Evolutionary conservation across 2,888 invertebrate genomes (phyloP).

Genomic region (Zele albiditarsus): DNA sequence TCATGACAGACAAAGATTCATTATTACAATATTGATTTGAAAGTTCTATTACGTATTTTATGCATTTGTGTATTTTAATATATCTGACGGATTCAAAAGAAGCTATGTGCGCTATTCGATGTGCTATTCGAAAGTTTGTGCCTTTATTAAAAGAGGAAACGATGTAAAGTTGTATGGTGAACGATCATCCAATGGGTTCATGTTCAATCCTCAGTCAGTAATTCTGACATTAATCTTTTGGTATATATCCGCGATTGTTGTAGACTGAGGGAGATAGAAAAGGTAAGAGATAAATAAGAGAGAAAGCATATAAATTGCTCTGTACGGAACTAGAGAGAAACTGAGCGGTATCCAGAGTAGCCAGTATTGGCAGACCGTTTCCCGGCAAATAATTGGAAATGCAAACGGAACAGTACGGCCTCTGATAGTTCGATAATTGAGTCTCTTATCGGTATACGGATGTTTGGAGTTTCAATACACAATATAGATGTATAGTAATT

Average conservation of each 20-base stretch:
- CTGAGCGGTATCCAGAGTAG: constrained; percentile 60
- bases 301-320: background rate
- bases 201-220: background rate
- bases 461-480: constrained; percentile 51
- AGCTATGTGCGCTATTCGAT: background rate
- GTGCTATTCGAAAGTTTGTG: background rate
- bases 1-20: background rate
- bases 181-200: background rate
- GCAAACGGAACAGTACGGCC: constrained; percentile 69
- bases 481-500: constrained; percentile 21
- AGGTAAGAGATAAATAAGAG: background rate
- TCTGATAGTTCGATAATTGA: constrained; percentile 73
- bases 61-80: background rate
- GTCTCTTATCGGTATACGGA: constrained; percentile 71
- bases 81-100: background rate
- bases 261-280: constrained; percentile 27
- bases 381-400: constrained; percentile 72
- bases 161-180: background rate
- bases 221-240: background rate
- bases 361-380: constrained; percentile 72
- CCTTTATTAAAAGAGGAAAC: background rate
- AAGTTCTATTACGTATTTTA: background rate
- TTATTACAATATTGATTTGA: background rate
- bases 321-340: constrained; percentile 5
- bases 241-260: constrained; percentile 6